Conservation (phyloP, 2,797 vertebrate genomes). For the Parauchenoglanis punctatus region DNA sequence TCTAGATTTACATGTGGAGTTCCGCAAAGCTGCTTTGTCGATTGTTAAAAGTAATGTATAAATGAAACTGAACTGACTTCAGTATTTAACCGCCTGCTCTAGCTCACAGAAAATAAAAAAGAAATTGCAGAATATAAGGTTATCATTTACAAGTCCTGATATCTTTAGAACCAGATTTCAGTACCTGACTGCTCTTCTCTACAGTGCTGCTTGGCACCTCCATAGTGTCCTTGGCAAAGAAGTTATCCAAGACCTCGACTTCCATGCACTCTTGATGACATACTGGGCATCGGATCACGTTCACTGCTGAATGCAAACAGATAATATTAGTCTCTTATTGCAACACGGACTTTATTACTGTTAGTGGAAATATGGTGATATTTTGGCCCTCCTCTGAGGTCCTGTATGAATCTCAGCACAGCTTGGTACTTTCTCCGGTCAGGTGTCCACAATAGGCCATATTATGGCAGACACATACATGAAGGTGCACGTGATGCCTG, state of each 20-base stretch:
- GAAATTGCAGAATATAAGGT: background rate
- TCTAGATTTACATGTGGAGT: background rate
- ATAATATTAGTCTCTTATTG: background rate
- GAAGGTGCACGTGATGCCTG: background rate
- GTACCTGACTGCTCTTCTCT: slow-evolving; percentile 96
- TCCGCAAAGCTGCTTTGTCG: background rate
- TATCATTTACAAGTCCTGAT: background rate
- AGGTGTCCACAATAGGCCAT: background rate
- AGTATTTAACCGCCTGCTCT: background rate
- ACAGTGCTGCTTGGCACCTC: slow-evolving; percentile 98
- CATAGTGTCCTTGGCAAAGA: slow-evolving; percentile 96
- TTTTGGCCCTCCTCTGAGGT: background rate
- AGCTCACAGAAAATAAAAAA: background rate
- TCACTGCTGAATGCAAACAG: slow-evolving; percentile 71
- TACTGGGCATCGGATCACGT: slow-evolving; percentile 91
- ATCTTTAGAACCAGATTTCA: slow-evolving; percentile 40
- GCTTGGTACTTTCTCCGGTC: background rate
- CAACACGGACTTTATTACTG: background rate
- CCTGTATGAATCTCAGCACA: background rate
- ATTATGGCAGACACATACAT: background rate
- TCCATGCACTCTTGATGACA: slow-evolving; percentile 97
- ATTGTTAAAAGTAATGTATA: background rate
- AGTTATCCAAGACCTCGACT: slow-evolving; percentile 95
- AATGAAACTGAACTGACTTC: background rate
- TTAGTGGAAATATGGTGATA: too few species aligned